Evolutionary conservation across 2,888 invertebrate genomes (phyloP).

Genomic region (Xanthorhoe designata): DNA sequence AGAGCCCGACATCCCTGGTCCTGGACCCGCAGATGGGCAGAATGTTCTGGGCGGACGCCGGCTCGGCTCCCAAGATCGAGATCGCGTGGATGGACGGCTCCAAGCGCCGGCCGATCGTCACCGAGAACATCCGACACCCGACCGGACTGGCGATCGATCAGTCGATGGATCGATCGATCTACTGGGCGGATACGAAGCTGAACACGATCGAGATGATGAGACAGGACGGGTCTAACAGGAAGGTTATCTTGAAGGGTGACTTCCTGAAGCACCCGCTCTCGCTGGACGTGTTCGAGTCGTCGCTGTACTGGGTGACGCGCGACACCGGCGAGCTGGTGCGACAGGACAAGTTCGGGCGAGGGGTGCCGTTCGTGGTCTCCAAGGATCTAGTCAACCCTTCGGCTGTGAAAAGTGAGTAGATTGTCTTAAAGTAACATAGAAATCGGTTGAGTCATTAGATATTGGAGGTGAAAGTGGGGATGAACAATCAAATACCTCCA

Average conservation of each 20-base stretch:
- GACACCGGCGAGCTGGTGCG: constrained; percentile 94
- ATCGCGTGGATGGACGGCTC: constrained; percentile 98
- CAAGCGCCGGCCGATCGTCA: constrained; percentile 92
- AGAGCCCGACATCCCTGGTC: constrained; percentile 94
- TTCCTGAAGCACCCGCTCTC: constrained; percentile 91
- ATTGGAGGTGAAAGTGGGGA: no score
- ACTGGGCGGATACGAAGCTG: constrained; percentile 98
- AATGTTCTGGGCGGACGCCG: constrained; percentile 98
- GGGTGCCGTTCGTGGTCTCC: constrained; percentile 93
- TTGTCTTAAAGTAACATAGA: no score
- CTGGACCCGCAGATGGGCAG: constrained; percentile 94
- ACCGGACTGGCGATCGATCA: constrained; percentile 96
- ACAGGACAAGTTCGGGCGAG: constrained; percentile 98
- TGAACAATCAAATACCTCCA: no score
- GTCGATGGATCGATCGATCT: constrained; percentile 94
- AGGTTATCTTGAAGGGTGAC: constrained; percentile 90
- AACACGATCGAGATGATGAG: constrained; percentile 95
- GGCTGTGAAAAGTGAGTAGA: constrained; percentile 89
- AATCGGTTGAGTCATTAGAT: no score
- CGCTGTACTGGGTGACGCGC: constrained; percentile 96
- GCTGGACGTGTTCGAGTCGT: constrained; percentile 97
- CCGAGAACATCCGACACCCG: constrained; percentile 93
- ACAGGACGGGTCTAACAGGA: constrained; percentile 92
- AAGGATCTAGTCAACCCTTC: constrained; percentile 94
- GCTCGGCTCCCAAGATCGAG: constrained; percentile 96